These are phyloP conservation scores for Ruditapes philippinarum DNA, from an alignment of 1,140 invertebrate genomes.

Conservation along the genomic window DNA sequence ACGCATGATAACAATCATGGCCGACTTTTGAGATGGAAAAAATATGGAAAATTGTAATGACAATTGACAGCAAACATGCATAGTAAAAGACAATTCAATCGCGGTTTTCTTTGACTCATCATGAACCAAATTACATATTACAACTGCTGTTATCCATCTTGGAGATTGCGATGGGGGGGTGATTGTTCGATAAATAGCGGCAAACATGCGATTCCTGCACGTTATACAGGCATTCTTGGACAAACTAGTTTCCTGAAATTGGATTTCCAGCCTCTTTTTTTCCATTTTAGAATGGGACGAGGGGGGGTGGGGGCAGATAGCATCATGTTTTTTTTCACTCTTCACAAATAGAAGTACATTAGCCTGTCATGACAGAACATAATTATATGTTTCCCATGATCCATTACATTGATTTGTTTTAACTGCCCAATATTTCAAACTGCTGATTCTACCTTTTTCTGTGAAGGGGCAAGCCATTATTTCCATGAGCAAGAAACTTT, in stretches of 20 bases:
- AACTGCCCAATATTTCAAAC: too few relatives aligned
- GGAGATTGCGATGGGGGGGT: not conserved
- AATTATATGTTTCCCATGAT: not conserved
- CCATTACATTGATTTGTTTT: too few relatives aligned
- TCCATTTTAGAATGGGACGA: too few relatives aligned
- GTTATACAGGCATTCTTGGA: not conserved
- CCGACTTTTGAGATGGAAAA: not conserved
- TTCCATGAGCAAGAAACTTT: too few relatives aligned
- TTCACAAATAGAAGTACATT: not conserved
- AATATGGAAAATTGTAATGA: not conserved
- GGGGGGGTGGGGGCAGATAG: too few relatives aligned
- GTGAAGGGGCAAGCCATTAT: too few relatives aligned
- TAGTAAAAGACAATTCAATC: slow-evolving; percentile 24
- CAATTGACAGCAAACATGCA: slow-evolving; percentile 19
- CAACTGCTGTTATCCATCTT: slow-evolving; percentile 14
- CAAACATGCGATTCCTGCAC: slow-evolving; percentile 28
- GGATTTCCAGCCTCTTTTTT: not conserved
- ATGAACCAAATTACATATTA: slow-evolving; percentile 21
- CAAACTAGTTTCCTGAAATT: slow-evolving; percentile 10
- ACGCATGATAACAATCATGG: not conserved
- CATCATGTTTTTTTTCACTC: not conserved
- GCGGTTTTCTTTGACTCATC: slow-evolving; percentile 15
- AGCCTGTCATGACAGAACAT: not conserved
- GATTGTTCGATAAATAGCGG: slow-evolving; percentile 17
- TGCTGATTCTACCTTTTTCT: too few relatives aligned